Base-by-base conservation (phyloP, 2,113 vertebrate genomes). In the Ursus arctos region DNA sequence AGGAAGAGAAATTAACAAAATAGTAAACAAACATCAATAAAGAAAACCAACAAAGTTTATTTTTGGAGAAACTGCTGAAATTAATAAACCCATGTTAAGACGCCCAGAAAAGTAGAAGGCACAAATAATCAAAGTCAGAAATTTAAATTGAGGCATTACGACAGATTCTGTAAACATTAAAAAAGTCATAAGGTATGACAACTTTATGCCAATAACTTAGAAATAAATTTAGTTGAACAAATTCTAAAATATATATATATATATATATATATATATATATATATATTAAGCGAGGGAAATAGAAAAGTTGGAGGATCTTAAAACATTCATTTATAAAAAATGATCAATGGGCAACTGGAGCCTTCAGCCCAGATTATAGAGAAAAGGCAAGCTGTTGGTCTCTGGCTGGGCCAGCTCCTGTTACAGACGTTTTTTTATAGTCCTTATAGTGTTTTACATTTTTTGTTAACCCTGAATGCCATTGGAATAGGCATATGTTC, bases 201-300 rank as follows among this genome's bases (percentile, higher is more conserved):
- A 95, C 49, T 77, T 86, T 79, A 77, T 96, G 43, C 36, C 26
- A 85, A 26, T 71, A 96, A 82, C 43, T 51, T 91, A 85, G 84
- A 90, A 90, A 83, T 53, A 49, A 83, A 86, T 82, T 79, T 86
- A 55, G 8, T 86, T 95, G 57, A 77, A 76, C 43, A 91, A 47
- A 96, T 61, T 86, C 65, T 10, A 79, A 72, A n/a, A 43, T 6
- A 43, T 43, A 43, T 43, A 43, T 43, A 43, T 43, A 43, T 43
- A 43, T 43, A 6, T 43, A 1, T 43, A 5, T 43, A 40, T 40
- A 40, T 40, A 40, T 40, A 40, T 40, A 43, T 43, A 43, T 43
- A 43, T 43, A 43, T 43, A 43, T 43, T 43, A 43, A 43, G 43
- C 43, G 40, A 83, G 85, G 22, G 63, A 40, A 81, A 95, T 47